Percentiles rank a stretch among this genome's conserved stretches.
Conservation (phyloP, 2,797 vertebrate genomes). For the Alfaro cultratus region DNA sequence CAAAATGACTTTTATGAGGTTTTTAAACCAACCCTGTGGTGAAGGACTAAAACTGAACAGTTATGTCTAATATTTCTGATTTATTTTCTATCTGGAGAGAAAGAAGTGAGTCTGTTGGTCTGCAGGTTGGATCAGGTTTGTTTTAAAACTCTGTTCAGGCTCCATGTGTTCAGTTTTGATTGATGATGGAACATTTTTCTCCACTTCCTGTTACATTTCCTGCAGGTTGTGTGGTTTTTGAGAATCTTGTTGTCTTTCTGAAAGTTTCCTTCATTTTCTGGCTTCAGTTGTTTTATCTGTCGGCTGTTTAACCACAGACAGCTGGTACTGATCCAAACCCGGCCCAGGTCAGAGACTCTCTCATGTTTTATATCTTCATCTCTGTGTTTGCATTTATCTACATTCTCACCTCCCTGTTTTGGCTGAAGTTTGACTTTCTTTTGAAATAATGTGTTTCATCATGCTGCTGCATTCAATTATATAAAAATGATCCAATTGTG, state of each 20-base stretch:
- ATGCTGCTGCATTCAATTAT: neutral
- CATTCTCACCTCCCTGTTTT: neutral
- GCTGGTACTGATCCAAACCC: neutral
- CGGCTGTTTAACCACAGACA: neutral
- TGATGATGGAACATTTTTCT: neutral
- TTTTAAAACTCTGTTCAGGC: neutral
- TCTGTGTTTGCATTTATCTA: neutral
- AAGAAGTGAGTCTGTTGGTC: too few relatives aligned
- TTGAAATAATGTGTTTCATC: neutral
- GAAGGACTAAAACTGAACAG: too few relatives aligned
- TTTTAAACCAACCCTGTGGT: too few relatives aligned
- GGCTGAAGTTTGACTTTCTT: neutral
- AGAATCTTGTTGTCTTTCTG: neutral
- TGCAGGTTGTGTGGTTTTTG: neutral
- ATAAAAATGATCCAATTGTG: neutral
- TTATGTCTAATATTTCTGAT: too few relatives aligned
- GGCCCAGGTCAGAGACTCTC: neutral
- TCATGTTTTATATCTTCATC: too few relatives aligned
- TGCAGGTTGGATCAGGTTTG: too few relatives aligned
- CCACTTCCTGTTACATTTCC: neutral
- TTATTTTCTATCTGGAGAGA: too few relatives aligned
- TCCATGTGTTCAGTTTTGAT: neutral
- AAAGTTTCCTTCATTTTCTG: neutral
- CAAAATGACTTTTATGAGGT: too few relatives aligned
- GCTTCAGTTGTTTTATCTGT: neutral